A percentile compares a stretch with the other conserved stretches of the same genome.
These are phyloP conservation scores for Pangasius djambal DNA, from an alignment of 2,797 vertebrate species.

Conservation along the genomic window DNA sequence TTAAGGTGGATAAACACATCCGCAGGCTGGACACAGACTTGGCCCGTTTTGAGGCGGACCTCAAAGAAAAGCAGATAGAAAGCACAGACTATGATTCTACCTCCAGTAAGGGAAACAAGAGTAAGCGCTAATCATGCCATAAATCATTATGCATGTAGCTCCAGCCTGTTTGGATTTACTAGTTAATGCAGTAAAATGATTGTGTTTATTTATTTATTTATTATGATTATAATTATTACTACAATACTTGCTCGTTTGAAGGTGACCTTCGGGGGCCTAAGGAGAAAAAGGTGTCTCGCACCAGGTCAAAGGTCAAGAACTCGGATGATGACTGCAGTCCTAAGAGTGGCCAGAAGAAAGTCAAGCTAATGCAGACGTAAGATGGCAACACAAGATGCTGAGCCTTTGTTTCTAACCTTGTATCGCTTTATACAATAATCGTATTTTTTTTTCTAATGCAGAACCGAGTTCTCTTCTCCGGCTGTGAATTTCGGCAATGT, in stretches of 20 bases:
- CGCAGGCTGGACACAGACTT: slow-evolving; percentile 83
- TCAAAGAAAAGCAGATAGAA: slow-evolving; percentile 91
- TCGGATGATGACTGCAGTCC: slow-evolving; percentile 85
- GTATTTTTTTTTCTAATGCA: slow-evolving; percentile 49
- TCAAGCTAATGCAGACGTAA: slow-evolving; percentile 75
- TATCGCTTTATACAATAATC: background rate
- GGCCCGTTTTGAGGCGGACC: slow-evolving; percentile 86
- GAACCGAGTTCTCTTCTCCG: slow-evolving; percentile 83
- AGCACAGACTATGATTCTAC: slow-evolving; percentile 89
- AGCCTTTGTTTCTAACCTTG: background rate
- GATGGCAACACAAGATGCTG: slow-evolving; percentile 12
- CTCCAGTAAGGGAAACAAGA: slow-evolving; percentile 91
- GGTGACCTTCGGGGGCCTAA: slow-evolving; percentile 84
- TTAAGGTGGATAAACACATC: slow-evolving; percentile 87
- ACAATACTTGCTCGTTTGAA: slow-evolving; percentile 3
- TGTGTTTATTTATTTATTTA: background rate
- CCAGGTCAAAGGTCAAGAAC: slow-evolving; percentile 85
- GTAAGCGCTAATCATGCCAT: slow-evolving; percentile 76
- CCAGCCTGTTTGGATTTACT: background rate
- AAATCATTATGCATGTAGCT: background rate
- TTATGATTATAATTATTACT: background rate
- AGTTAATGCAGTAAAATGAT: background rate
- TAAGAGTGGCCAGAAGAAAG: slow-evolving; percentile 84
- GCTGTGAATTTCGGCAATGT: slow-evolving; percentile 86
- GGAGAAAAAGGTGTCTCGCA: slow-evolving; percentile 85